Base-by-base conservation (phyloP, 2,113 vertebrate species). In the Perognathus longimembris region DNA sequence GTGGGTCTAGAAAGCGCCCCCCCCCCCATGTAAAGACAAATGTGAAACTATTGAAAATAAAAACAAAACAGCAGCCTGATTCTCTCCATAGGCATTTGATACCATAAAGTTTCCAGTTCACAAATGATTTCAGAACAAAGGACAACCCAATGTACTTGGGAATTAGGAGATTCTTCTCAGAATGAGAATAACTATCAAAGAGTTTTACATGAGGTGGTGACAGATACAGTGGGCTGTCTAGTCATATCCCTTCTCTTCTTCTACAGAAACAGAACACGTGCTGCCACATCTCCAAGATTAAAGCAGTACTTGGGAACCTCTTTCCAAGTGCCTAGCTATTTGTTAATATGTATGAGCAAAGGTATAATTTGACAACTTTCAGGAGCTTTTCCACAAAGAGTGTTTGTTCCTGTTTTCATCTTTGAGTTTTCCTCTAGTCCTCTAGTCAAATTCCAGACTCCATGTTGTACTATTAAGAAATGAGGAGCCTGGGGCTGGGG, bases 11-110 rank as follows among this genome's bases (percentile, higher is more conserved):
- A 8, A 87, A 63, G 40, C 88, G 40, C 88, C 67, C 22, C 69
- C 32, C 40, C 2, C 32, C n/a, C 73, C 67, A 89, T 69, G 50
- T 77, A 78, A 71, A 87, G n/a, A 91, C 88, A 89, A 77, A 81
- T 28, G 42, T 77, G n/a, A 28, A 73, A 87, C 5, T 67, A 6
- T 66, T 2, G 76, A 12, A 28, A 57, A 9, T 28, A 57, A 75
- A 45, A 45, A 40, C 30, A 40, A 76, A 38, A 4, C 24, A 81
- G 90, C 80, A 93, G 32, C n/a, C 82, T 24, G 45, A 45, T 12
- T 11, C 45, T 45, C 45, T 45, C 45, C 45, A 45, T 45, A 45
- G 71, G 21, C 7, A 26, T 78, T 61, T 91, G 79, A 82, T 17
- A 38, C 4, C 70, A 21, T 57, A 34, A 76, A 18, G 28, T 15